A percentile compares a stretch with the other conserved stretches of the same genome.
Conservation (phyloP, 2,113 vertebrate species). For the Microcebus griseorufus region DNA sequence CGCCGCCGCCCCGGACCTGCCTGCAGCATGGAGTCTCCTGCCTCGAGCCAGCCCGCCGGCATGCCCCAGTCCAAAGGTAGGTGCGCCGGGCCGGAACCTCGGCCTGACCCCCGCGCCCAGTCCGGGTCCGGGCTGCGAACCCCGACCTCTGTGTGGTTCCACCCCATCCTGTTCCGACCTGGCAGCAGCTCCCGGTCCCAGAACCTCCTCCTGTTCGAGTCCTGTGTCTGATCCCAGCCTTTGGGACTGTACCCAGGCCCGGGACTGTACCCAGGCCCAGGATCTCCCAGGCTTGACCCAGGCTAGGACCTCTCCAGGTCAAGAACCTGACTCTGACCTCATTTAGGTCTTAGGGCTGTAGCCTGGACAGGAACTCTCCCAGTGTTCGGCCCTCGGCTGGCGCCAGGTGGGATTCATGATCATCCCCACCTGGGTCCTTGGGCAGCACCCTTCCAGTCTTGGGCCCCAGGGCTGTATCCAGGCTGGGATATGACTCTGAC, state of each 20-base stretch:
- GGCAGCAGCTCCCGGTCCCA: not conserved
- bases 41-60: slow-evolving; percentile 53
- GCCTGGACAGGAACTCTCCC: not conserved
- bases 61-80: slow-evolving; percentile 75
- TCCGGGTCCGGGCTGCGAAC: not conserved
- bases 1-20: not conserved
- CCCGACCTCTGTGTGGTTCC: not conserved
- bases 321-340: not conserved
- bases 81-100: not conserved
- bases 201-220: not conserved
- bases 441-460: not conserved
- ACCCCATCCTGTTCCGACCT: not conserved
- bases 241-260: not conserved
- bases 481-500: not conserved
- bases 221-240: too few species aligned
- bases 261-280: not conserved
- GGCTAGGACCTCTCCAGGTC: not conserved
- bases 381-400: not conserved
- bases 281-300: not conserved
- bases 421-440: not conserved
- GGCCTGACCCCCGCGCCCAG: not conserved
- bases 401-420: not conserved
- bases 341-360: not conserved
- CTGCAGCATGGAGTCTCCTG: slow-evolving; percentile 67
- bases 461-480: not conserved